These are phyloP conservation scores for Spheniscus humboldti DNA, from an alignment of 2,797 vertebrate species.

Conservation along the genomic window DNA sequence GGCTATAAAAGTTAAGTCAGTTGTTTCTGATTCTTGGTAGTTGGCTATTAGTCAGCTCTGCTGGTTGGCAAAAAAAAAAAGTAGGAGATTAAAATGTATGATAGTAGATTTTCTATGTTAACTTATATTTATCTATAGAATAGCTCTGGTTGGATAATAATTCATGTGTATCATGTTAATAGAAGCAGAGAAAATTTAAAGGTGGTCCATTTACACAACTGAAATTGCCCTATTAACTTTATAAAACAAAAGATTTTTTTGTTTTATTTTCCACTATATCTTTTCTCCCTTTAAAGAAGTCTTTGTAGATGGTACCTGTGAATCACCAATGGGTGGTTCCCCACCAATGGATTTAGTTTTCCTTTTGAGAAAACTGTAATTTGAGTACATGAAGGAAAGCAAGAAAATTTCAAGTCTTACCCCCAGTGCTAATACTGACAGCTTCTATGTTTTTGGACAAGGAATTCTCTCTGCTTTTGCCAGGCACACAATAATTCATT, in stretches of 20 bases:
- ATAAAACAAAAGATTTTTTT: neutral
- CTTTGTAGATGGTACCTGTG: neutral
- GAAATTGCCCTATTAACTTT: neutral
- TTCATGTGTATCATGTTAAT: neutral
- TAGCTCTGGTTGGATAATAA: neutral
- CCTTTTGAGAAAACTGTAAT: neutral
- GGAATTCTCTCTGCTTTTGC: neutral
- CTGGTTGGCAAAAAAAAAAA: neutral
- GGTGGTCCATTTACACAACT: neutral
- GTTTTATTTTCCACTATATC: neutral
- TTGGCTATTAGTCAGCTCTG: neutral
- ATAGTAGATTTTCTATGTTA: neutral
- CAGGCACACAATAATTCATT: neutral
- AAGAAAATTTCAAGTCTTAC: neutral
- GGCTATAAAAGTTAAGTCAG: neutral
- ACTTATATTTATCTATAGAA: neutral
- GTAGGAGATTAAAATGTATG: neutral
- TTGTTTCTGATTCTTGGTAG: constrained; percentile 24
- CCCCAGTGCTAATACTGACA: neutral
- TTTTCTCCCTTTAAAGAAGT: neutral
- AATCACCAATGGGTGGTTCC: neutral
- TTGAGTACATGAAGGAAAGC: neutral
- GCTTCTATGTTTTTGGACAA: neutral
- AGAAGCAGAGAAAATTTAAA: neutral
- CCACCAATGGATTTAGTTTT: neutral